phyloP scores from a whole-genome alignment of 35 echinoderm and acorn worm species.

The Lytechinus variegatus region DNA sequence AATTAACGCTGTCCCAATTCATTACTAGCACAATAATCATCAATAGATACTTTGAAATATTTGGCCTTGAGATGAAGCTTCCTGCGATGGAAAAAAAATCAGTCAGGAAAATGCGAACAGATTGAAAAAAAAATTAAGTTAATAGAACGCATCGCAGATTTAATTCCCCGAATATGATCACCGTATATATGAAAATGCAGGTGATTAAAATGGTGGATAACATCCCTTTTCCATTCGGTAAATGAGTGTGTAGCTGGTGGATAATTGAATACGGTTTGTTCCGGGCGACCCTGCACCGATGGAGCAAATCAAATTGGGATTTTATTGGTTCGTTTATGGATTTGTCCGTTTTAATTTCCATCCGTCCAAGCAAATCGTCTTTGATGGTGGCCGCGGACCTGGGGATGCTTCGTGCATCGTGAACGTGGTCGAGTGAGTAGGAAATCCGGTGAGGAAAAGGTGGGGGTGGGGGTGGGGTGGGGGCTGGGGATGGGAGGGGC shows the following conservation, averaged over 20 bases:
- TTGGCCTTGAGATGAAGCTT: background rate
- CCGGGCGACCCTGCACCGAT: background rate
- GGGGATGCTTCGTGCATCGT: background rate
- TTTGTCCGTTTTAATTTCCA: constrained; percentile 42
- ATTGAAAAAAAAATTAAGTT: background rate
- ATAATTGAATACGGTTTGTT: constrained; percentile 26
- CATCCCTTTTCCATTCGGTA: background rate
- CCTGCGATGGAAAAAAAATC: background rate
- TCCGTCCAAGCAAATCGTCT: constrained; percentile 9
- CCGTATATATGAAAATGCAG: background rate
- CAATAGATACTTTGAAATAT: background rate
- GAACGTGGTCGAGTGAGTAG: background rate
- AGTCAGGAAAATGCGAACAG: background rate
- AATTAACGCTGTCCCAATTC: background rate
- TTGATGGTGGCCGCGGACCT: constrained; percentile 37
- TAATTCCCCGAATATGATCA: background rate
- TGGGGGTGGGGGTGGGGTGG: background rate
- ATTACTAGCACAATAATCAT: background rate
- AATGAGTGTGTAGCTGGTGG: constrained; percentile 10
- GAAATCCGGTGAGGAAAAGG: no score
- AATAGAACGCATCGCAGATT: constrained; percentile 9
- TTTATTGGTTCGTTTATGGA: constrained; percentile 40
- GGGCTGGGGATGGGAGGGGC: background rate
- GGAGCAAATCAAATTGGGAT: constrained; percentile 34
- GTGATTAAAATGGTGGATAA: background rate